These are phyloP conservation scores for Artibeus lituratus DNA, from an alignment of 2,797 vertebrate species.

Conservation along the genomic window DNA sequence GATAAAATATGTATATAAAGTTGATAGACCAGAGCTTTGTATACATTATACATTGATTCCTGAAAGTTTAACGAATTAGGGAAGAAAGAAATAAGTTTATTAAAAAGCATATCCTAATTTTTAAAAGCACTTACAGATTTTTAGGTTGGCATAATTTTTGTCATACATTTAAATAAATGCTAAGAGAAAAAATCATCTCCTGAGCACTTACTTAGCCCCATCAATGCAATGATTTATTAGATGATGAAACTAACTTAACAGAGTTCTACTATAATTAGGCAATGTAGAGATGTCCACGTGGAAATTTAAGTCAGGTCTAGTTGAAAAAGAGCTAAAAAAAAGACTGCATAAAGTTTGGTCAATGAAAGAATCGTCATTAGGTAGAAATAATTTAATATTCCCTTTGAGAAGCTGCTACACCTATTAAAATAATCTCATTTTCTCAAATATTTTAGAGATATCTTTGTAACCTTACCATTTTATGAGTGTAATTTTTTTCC, in stretches of 20 bases:
- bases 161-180: too few relatives aligned
- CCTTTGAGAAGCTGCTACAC: neutral
- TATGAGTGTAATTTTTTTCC: neutral
- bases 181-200: neutral
- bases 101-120: neutral
- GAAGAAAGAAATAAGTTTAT: neutral
- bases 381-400: neutral
- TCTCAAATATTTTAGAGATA: neutral
- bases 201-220: neutral
- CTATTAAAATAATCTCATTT: neutral
- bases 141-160: too few relatives aligned
- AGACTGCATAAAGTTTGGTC: neutral
- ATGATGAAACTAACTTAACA: neutral
- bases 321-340: neutral
- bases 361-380: neutral
- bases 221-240: neutral
- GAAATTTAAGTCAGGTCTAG: neutral
- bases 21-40: neutral
- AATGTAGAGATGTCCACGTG: neutral
- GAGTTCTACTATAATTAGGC: neutral
- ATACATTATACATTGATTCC: neutral
- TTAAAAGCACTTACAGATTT: too few relatives aligned
- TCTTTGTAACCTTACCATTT: neutral
- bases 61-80: slow-evolving; percentile 1
- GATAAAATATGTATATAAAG: neutral